Evolutionary conservation across 2,888 invertebrate species (phyloP), one percentile per base, ranked within the genome.

Genomic region (Tridacna crocea): DNA sequence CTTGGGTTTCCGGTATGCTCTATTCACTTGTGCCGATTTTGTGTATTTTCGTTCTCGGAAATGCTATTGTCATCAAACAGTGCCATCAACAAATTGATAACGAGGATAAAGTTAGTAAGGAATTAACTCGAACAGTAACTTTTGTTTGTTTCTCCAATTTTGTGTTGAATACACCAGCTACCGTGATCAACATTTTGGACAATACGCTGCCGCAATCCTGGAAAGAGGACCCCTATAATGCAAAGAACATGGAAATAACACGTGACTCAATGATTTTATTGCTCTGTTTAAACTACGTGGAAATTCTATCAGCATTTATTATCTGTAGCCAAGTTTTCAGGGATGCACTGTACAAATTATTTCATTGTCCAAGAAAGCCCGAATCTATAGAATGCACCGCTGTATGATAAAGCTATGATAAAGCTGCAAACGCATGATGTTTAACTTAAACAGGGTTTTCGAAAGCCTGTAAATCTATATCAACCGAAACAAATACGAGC

Each of bases 11-110:
- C 6, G 91, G 89, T 22, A 83, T 87, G 46, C 80, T 89, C 17
- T 91, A 89, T 82, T 81, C 85, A 13, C 90, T 89, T 77, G 74
- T 92, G 36, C 92, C 92, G 0, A 75, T 91, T 36, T 27, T 87
- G 22, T 36, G 90, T 24, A 82, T 92, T 13, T 77, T 92, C 17
- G 46, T 87, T 26, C 78, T 91, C 26, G 82, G 80, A 60, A 70
- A 82, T 13, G 46, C 84, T 60, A 77, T 90, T 27, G 76, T 77
- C 26, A 24, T 84, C 24, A 84, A 83, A 4, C 68, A 88, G n/a
- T 74, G 80, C 24, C 77, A 70, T 27, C 63, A 72, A 36, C 36
- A 36, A 36, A 60, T 66, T 17, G 51, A 72, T n/a, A 65, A 61
- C 19, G 55, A 68, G 1, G 70, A 77, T 12, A 81, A 76, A 24